These are phyloP conservation scores for Papilio demoleus DNA, from an alignment of 2,888 invertebrate genomes.

Conservation along the genomic window DNA sequence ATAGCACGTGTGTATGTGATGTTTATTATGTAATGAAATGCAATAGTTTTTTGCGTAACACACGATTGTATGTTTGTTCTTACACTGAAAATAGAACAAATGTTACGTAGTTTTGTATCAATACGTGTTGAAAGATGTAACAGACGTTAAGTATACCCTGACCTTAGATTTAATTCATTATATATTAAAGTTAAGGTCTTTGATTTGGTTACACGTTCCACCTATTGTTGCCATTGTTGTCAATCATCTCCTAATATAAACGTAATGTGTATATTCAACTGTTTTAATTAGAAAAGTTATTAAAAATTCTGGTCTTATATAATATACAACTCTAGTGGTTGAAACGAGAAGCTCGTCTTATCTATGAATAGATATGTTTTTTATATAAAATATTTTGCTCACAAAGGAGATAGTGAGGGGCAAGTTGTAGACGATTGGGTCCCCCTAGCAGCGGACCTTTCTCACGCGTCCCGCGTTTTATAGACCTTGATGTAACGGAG, in stretches of 20 bases:
- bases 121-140: background rate
- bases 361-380: slow-evolving; percentile 35
- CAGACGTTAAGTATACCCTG: background rate
- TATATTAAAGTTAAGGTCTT: background rate
- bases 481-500: slow-evolving; percentile 73
- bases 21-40: slow-evolving; percentile 19
- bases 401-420: slow-evolving; percentile 40
- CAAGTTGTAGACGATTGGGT: slow-evolving; percentile 65
- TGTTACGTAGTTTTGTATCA: background rate
- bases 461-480: slow-evolving; percentile 78
- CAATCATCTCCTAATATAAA: background rate
- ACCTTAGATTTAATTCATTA: background rate
- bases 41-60: slow-evolving; percentile 15
- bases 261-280: background rate
- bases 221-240: background rate
- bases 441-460: slow-evolving; percentile 68
- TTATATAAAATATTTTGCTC: slow-evolving; percentile 24
- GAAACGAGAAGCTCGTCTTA: background rate
- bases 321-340: background rate
- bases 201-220: background rate
- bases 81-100: slow-evolving; percentile 8
- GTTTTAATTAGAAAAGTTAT: background rate
- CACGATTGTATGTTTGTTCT: background rate
- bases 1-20: background rate
- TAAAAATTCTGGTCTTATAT: background rate